These are phyloP conservation scores for Pogonomyrmex californicus DNA, from an alignment of 1,140 invertebrate genomes.

Conservation along the genomic window DNA sequence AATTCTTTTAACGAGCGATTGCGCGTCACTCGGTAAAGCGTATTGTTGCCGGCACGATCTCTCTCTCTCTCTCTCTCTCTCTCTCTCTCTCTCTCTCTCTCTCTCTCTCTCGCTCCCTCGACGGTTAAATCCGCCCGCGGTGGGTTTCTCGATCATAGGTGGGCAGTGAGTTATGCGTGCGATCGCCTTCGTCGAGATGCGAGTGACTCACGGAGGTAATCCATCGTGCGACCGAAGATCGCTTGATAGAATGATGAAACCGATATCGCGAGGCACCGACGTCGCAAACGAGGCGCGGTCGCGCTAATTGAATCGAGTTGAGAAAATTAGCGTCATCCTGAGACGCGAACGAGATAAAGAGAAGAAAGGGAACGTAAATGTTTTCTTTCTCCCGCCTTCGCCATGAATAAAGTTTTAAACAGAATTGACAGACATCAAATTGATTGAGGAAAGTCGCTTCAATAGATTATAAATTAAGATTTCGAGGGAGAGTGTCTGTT, in stretches of 20 bases:
- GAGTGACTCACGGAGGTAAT: slow-evolving; percentile 24
- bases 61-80: slow-evolving; percentile 1
- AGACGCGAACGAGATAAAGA: neutral
- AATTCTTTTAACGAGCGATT: slow-evolving; percentile 55
- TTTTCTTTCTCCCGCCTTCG: neutral
- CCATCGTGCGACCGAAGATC: slow-evolving; percentile 42
- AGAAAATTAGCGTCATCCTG: slow-evolving; percentile 1
- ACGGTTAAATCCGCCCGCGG: slow-evolving; percentile 1
- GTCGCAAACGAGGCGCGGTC: neutral
- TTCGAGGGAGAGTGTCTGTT: no score
- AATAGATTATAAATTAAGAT: slow-evolving; percentile 43
- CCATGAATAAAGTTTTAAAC: slow-evolving; percentile 46
- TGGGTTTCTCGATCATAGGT: slow-evolving; percentile 31
- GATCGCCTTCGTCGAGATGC: slow-evolving; percentile 15
- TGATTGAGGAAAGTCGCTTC: slow-evolving; percentile 60
- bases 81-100: neutral
- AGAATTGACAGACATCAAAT: slow-evolving; percentile 65
- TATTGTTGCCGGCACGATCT: slow-evolving; percentile 3
- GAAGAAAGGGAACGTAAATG: neutral
- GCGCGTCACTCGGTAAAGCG: neutral
- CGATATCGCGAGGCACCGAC: slow-evolving; percentile 17
- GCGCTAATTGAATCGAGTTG: slow-evolving; percentile 33
- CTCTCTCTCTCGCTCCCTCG: slow-evolving; percentile 2
- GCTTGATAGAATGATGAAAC: neutral
- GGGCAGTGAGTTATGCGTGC: slow-evolving; percentile 42